A percentile compares a stretch with the other conserved stretches of the same genome.
Evolutionary conservation across 2,888 invertebrate species (phyloP).

Genomic region (Diarsia mendica): DNA sequence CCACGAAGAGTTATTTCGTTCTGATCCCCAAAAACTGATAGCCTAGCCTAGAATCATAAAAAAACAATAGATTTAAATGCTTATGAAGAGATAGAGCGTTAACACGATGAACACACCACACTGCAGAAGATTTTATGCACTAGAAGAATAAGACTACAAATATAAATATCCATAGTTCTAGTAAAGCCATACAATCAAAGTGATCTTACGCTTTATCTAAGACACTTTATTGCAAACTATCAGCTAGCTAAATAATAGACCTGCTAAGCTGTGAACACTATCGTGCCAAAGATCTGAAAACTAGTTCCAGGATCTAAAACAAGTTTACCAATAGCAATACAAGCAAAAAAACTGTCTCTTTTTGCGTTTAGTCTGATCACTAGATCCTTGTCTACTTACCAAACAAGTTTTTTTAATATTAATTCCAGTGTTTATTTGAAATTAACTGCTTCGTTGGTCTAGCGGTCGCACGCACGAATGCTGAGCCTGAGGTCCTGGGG

Average conservation of each 20-base stretch:
- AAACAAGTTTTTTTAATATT: neutral
- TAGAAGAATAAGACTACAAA: too few species aligned
- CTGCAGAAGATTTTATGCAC: neutral
- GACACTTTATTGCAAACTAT: constrained; percentile 9
- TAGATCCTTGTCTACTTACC: constrained; percentile 1
- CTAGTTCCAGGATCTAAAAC: constrained; percentile 31
- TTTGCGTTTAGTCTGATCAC: neutral
- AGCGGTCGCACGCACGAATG: too few species aligned
- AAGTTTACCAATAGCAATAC: constrained; percentile 14
- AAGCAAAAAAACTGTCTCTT: constrained; percentile 14
- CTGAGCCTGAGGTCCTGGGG: too few species aligned
- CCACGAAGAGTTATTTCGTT: too few species aligned
- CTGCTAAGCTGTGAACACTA: constrained; percentile 5
- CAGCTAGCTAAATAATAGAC: constrained; percentile 19
- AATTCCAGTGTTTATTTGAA: neutral
- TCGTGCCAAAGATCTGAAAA: constrained; percentile 18
- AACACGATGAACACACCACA: neutral
- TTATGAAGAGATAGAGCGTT: constrained; percentile 2
- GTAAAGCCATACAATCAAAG: neutral
- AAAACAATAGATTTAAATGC: constrained; percentile 14
- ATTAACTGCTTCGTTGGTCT: neutral
- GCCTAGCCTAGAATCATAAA: too few species aligned
- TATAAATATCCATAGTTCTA: neutral
- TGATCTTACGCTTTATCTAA: neutral
- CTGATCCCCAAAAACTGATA: too few species aligned